These are phyloP conservation scores for Helogale parvula DNA, from an alignment of 2,113 vertebrate genomes.

Conservation along the genomic window DNA sequence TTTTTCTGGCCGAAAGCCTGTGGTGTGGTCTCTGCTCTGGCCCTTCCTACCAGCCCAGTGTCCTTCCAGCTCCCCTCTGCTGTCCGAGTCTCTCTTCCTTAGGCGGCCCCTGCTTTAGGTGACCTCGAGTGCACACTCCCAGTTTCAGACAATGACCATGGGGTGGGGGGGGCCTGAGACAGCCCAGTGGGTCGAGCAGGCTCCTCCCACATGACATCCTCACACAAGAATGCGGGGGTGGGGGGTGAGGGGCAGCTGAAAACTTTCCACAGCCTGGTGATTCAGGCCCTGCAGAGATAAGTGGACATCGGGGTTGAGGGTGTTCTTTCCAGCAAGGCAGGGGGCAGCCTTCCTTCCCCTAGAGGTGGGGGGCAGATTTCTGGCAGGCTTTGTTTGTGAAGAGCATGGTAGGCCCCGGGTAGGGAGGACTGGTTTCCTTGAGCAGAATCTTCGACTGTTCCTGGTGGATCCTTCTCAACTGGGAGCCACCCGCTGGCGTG, in stretches of 20 bases:
- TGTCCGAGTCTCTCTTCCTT: neutral
- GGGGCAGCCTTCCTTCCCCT: neutral
- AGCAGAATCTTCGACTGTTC: neutral
- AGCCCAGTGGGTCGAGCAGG: neutral
- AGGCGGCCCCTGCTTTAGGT: neutral
- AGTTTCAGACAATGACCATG: slow-evolving; percentile 62
- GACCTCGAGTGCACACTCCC: slow-evolving; percentile 50
- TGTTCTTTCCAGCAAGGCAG: neutral
- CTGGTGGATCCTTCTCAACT: neutral
- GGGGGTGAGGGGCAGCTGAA: slow-evolving; percentile 67
- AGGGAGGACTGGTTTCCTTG: neutral
- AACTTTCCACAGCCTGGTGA: slow-evolving; percentile 75
- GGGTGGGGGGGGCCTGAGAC: neutral
- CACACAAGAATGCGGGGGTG: slow-evolving; percentile 72
- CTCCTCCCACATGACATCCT: slow-evolving; percentile 78
- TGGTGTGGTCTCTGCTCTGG: slow-evolving; percentile 28
- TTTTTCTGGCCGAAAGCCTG: slow-evolving; percentile 79
- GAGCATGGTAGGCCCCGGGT: neutral
- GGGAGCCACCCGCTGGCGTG: neutral
- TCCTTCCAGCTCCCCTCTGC: slow-evolving; percentile 15
- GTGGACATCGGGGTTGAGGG: neutral
- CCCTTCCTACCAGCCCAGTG: neutral
- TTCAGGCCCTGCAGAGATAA: slow-evolving; percentile 72
- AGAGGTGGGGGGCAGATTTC: neutral
- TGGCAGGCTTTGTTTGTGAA: slow-evolving; percentile 36